Base-by-base conservation (phyloP, 30 jellyfish, hydroid and myxozoan species). In the Hydractinia echinata region DNA sequence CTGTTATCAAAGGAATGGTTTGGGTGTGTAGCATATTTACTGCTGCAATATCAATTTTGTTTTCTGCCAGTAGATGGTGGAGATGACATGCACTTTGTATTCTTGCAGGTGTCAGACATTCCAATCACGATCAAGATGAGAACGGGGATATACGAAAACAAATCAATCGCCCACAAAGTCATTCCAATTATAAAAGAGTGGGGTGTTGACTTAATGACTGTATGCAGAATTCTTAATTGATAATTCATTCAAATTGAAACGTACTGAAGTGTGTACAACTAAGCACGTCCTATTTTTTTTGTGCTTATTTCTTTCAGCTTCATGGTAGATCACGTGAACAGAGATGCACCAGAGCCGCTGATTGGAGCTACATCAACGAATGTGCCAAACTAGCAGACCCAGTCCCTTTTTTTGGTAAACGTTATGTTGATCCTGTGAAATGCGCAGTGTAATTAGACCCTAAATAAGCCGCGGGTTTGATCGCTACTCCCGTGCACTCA, bases 271-370 rank as follows among this genome's bases (percentile, higher is more conserved):
- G 19, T 60, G 19, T 2, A 13, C 70, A 14, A 9, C 13, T 20
- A 56, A 10, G 71, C 44, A 10, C 44, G 64, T 11, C 53, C 50
- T 56, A 58, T 53, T n/a, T 10, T n/a, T 39, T 21, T 56, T 18
- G 5, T 60, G 7, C 66, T 76, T 66, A 8, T 72, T 53, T 9
- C 18, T 61, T 60, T n/a, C 14, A 92, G 98, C 78, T 92, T 13
- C 98, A 92, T 84, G 98, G 98, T 8, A 49, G 98, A 53, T 87
- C 98, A 48, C 70, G 98, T 68, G 98, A 92, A 78, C 96, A 88
- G 69, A 58, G 98, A 53, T 92, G 87, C 71, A 92, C 98, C 5
- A 84, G 91, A 20, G 83, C 82, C 10, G 98, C 98, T 16, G 95
- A 92, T 69, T 92, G 98, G 98, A 94, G 84, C 6, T 92, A 92